phyloP scores from a whole-genome alignment of 53 echinoderm and acorn worm genomes.

The Patiria pectinifera region DNA sequence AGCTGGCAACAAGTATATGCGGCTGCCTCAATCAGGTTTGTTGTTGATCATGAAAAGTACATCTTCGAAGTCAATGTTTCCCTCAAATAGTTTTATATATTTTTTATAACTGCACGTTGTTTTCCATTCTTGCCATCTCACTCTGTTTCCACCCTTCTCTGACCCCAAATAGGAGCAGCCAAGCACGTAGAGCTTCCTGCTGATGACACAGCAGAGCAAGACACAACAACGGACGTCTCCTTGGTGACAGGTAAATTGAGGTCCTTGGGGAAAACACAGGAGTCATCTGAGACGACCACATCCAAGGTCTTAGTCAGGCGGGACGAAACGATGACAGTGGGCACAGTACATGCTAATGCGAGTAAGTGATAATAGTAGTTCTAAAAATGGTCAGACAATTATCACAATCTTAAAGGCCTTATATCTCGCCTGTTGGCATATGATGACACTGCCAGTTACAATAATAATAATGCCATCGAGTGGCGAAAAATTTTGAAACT shows the following conservation, averaged over 20 bases:
- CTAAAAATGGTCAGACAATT: neutral
- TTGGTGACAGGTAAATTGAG: slow-evolving; percentile 83
- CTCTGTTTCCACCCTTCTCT: neutral
- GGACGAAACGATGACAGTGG: slow-evolving; percentile 69
- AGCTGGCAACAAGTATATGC: no score
- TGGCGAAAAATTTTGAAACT: no score
- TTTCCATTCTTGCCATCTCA: neutral
- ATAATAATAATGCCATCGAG: no score
- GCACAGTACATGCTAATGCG: slow-evolving; percentile 77
- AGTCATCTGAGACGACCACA: neutral
- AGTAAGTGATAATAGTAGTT: slow-evolving; percentile 54
- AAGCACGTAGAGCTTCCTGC: slow-evolving; percentile 73
- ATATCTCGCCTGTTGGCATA: no score
- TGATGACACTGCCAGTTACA: no score
- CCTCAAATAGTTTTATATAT: no score
- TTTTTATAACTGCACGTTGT: neutral
- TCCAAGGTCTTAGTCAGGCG: slow-evolving; percentile 74
- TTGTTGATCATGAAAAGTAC: no score
- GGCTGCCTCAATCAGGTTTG: no score
- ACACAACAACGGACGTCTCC: slow-evolving; percentile 78
- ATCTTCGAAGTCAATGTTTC: no score
- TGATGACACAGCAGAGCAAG: slow-evolving; percentile 6
- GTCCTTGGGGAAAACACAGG: slow-evolving; percentile 65
- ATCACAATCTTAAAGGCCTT: neutral
- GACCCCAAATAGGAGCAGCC: slow-evolving; percentile 67